phyloP scores from a whole-genome alignment of 1,140 invertebrate species.

The Trypoxylus dichotomus region DNA sequence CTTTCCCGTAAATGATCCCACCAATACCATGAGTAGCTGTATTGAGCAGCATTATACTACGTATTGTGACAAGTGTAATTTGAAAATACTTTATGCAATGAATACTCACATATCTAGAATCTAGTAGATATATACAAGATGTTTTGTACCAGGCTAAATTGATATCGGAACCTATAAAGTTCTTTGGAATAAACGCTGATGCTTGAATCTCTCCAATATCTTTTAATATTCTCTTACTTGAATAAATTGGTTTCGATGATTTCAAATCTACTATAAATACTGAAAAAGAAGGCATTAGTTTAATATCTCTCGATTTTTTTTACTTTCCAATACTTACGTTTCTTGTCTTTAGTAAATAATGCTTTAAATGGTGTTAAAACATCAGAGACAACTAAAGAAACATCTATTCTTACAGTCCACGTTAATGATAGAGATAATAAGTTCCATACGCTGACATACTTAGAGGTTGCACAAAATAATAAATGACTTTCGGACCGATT shows the following conservation, averaged over 20 bases:
- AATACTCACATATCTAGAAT: background rate
- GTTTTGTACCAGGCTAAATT: background rate
- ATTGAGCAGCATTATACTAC: no score
- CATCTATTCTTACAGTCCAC: constrained; percentile 61
- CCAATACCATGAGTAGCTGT: no score
- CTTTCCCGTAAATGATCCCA: no score
- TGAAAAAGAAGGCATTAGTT: constrained; percentile 31
- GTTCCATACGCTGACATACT: constrained; percentile 71
- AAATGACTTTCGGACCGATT: constrained; percentile 65
- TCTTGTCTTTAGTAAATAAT: constrained; percentile 64
- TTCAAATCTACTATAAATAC: constrained; percentile 22
- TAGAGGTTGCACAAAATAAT: constrained; percentile 60
- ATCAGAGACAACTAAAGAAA: constrained; percentile 61
- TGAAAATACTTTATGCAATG: no score
- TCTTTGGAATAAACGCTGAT: constrained; percentile 27
- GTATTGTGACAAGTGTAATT: no score
- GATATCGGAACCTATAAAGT: background rate
- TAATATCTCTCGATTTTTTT: constrained; percentile 37
- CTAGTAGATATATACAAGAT: constrained; percentile 11
- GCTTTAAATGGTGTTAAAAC: constrained; percentile 66
- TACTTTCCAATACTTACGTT: constrained; percentile 51
- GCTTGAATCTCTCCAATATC: constrained; percentile 25
- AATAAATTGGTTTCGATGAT: constrained; percentile 6
- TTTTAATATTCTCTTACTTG: constrained; percentile 9
- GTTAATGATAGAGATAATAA: constrained; percentile 65